Percentiles rank a stretch among this genome's conserved stretches.
phyloP scores from a whole-genome alignment of 2,797 vertebrate species.

The Graptemys geographica region DNA sequence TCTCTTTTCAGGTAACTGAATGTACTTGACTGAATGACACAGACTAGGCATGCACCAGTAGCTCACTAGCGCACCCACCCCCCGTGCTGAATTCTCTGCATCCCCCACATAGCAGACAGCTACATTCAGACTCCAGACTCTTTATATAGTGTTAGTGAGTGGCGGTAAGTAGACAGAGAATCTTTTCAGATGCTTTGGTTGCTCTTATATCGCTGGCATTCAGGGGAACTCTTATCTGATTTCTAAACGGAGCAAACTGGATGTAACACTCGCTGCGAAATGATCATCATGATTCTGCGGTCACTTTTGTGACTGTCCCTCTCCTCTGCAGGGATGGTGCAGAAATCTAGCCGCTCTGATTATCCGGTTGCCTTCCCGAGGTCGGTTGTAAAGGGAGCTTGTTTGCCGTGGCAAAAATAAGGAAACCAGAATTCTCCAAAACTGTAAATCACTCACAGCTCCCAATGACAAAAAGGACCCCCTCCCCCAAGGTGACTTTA shows the following conservation, averaged over 20 bases:
- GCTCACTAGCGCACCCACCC: not conserved
- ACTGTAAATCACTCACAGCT: slow-evolving; percentile 86
- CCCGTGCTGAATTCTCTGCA: not conserved
- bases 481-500: slow-evolving; percentile 89
- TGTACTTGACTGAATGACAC: not conserved
- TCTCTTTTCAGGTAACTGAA: not conserved
- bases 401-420: slow-evolving; percentile 73
- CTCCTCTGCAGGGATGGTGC: slow-evolving; percentile 25
- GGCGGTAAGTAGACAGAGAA: not conserved
- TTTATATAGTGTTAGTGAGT: rapidly evolving
- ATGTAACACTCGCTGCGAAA: not conserved
- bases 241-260: not conserved
- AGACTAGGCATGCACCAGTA: not conserved
- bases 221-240: not conserved
- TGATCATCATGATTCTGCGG: not conserved
- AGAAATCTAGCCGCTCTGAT: slow-evolving; percentile 39
- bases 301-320: not conserved
- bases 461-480: slow-evolving; percentile 81
- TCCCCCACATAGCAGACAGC: not conserved
- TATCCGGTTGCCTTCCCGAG: slow-evolving; percentile 47
- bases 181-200: rapidly evolving
- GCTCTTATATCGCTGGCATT: not conserved
- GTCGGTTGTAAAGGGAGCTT: slow-evolving; percentile 57
- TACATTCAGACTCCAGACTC: not conserved
- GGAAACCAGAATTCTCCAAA: slow-evolving; percentile 81